Evolutionary conservation across 2,888 invertebrate species (phyloP).

Genomic region (Thelaira solivaga): DNA sequence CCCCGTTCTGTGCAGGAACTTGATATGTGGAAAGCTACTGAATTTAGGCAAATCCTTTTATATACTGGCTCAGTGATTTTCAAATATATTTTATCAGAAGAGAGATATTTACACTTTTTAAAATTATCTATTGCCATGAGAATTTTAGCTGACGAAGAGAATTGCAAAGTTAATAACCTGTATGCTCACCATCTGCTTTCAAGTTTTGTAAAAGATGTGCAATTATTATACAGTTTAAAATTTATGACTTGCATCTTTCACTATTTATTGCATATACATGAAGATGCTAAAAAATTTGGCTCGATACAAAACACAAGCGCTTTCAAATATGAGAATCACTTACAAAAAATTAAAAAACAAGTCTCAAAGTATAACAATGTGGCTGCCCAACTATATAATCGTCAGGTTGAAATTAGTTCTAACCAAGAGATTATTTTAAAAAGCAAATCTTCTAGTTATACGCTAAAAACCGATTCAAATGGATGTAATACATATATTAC

Average conservation of each 20-base stretch:
- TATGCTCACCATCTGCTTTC: conserved; percentile 22
- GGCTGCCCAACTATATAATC: conserved; percentile 30
- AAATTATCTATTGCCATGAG: conserved; percentile 20
- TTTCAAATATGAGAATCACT: conserved; percentile 42
- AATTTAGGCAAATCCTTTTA: conserved; percentile 25
- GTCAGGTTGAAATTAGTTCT: conserved; percentile 34
- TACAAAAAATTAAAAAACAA: conserved; percentile 28
- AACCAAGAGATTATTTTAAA: no score
- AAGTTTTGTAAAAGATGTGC: no score
- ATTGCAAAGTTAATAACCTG: conserved; percentile 3
- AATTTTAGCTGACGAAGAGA: conserved; percentile 19
- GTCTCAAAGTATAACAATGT: conserved; percentile 25
- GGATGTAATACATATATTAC: no score
- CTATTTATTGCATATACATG: conserved; percentile 33
- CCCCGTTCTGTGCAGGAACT: no score
- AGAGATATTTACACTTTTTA: conserved; percentile 37
- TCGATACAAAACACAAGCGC: conserved; percentile 31
- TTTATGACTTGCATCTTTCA: conserved; percentile 43
- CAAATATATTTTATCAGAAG: conserved; percentile 19
- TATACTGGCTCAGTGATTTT: conserved; percentile 27
- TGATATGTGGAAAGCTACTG: conserved; percentile 36
- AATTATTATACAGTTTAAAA: no score
- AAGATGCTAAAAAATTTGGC: conserved; percentile 37
- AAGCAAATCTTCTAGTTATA: no score
- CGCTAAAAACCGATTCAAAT: no score